phyloP scores from a whole-genome alignment of 2,113 vertebrate genomes.

The Pandion haliaetus region DNA sequence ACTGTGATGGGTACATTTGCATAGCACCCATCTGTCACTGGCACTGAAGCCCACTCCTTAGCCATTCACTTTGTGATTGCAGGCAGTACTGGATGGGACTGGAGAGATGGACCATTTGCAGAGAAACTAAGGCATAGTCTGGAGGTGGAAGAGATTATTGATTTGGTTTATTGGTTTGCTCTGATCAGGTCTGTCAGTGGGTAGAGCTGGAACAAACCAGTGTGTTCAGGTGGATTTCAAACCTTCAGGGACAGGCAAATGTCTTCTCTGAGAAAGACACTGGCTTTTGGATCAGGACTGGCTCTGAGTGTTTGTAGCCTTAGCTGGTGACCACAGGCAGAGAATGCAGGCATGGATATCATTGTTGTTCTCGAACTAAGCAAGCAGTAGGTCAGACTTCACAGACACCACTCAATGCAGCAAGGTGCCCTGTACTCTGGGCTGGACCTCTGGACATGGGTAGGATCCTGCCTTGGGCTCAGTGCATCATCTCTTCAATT shows the following conservation, averaged over 20 bases:
- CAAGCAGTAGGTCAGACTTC: neutral
- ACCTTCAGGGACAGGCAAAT: neutral
- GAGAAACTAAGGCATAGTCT: neutral
- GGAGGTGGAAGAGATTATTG: neutral
- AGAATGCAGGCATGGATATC: neutral
- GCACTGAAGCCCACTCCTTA: neutral
- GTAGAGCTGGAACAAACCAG: neutral
- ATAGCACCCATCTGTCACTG: rapidly evolving
- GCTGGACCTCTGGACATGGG: neutral
- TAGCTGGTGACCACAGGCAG: neutral
- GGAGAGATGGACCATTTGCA: neutral
- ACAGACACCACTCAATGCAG: neutral
- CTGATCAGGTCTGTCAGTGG: neutral
- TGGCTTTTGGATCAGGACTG: neutral
- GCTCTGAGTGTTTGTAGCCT: neutral
- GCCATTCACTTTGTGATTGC: neutral
- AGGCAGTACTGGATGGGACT: neutral
- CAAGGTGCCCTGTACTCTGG: neutral
- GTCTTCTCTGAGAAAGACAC: neutral
- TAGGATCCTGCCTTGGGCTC: neutral
- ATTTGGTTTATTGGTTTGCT: neutral
- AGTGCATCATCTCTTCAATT: neutral
- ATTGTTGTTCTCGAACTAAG: rapidly evolving
- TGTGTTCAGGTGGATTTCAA: neutral
- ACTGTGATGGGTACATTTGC: neutral